Evolutionary conservation across 2,888 invertebrate genomes (phyloP).

Genomic region (Gandaritis pyraliata): DNA sequence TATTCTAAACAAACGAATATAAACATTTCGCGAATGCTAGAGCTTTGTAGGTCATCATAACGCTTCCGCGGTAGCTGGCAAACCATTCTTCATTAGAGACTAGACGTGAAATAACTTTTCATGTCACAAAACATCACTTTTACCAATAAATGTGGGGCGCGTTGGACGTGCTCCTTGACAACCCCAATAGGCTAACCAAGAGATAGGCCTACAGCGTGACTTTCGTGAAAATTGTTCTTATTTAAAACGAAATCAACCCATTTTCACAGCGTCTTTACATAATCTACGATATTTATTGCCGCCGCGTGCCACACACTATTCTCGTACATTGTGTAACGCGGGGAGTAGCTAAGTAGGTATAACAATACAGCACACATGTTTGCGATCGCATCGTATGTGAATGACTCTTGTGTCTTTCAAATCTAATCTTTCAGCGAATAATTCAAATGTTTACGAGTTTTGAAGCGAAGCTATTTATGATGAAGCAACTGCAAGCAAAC

Average conservation of each 20-base stretch:
- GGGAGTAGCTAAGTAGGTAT: background rate
- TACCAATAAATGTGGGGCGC: too few relatives aligned
- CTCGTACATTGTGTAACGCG: conserved; percentile 22
- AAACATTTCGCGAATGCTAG: conserved; percentile 30
- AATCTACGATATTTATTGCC: conserved; percentile 14
- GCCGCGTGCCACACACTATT: conserved; percentile 28
- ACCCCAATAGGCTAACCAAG: too few relatives aligned
- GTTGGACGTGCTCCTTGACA: too few relatives aligned
- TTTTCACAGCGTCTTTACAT: conserved; percentile 16
- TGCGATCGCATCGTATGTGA: conserved; percentile 21
- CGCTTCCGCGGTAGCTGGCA: conserved; percentile 19
- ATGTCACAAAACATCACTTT: background rate
- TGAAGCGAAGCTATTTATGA: background rate
- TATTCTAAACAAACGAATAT: conserved; percentile 29
- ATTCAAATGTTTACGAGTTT: background rate
- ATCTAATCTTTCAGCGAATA: conserved; percentile 5
- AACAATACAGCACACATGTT: conserved; percentile 23
- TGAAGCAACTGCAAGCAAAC: too few relatives aligned
- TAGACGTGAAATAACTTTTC: background rate
- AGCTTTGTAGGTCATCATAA: conserved; percentile 22
- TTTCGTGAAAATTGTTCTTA: background rate
- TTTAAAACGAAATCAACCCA: background rate
- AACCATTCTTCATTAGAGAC: conserved; percentile 3
- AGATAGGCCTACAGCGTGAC: background rate
- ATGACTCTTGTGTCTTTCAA: conserved; percentile 21